These are phyloP conservation scores for Cosmorhoe ocellata DNA, from an alignment of 2,888 invertebrate genomes.

Conservation along the genomic window DNA sequence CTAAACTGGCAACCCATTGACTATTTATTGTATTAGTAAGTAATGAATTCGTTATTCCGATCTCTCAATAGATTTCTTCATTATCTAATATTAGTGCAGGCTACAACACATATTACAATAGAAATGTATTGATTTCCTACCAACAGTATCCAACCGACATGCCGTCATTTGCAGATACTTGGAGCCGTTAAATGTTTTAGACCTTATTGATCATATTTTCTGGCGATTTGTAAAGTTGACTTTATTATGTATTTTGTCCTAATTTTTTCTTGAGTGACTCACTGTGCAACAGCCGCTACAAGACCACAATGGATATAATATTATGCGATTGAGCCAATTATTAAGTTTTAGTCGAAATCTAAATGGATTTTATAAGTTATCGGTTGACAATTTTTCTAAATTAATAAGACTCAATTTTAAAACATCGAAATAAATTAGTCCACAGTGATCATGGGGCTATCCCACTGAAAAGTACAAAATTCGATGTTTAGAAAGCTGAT, in stretches of 20 bases:
- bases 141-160: slow-evolving; percentile 76
- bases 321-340: slow-evolving; percentile 60
- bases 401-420: slow-evolving; percentile 75
- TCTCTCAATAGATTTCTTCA: slow-evolving; percentile 77
- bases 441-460: slow-evolving; percentile 76
- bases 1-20: slow-evolving; percentile 57
- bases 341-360: slow-evolving; percentile 47
- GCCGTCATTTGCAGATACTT: slow-evolving; percentile 79
- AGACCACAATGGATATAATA: slow-evolving; percentile 79
- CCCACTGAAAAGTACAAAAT: slow-evolving; percentile 80
- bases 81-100: slow-evolving; percentile 75
- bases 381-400: slow-evolving; percentile 79
- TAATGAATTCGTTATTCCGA: slow-evolving; percentile 73
- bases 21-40: slow-evolving; percentile 75
- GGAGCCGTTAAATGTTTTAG: slow-evolving; percentile 73
- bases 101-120: slow-evolving; percentile 81
- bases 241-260: slow-evolving; percentile 57
- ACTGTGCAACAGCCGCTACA: slow-evolving; percentile 67
- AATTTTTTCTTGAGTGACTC: slow-evolving; percentile 75
- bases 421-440: slow-evolving; percentile 81
- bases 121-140: slow-evolving; percentile 78
- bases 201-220: slow-evolving; percentile 57
- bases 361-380: slow-evolving; percentile 58
- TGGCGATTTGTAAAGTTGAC: slow-evolving; percentile 49
- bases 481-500: slow-evolving; percentile 78